Evolutionary conservation across 2,888 invertebrate genomes (phyloP), one percentile per base, ranked within the genome.

Genomic region (Drosophila quinaria): DNA sequence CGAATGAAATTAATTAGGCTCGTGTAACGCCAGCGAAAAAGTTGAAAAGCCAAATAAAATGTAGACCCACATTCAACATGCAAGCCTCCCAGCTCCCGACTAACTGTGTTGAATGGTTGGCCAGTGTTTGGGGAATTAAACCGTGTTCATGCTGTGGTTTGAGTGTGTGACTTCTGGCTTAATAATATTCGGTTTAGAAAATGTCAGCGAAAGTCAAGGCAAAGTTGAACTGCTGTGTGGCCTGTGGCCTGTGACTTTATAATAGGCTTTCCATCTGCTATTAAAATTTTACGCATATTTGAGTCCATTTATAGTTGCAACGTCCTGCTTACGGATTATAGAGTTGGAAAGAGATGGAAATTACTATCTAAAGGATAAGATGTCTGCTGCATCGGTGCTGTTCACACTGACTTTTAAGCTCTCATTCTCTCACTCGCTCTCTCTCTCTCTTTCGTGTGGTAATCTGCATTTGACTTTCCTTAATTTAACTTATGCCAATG

Each of bases 1-100:
- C 81, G 60, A 89, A 90, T 89, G 81, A 91, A 91, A 91, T 91
- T 91, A 91, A 91, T 91, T 91, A 91, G 91, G 84, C 62, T 78
- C 80, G 77, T 86, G 86, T 83, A 83, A 88, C 42, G 86, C 86
- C 79, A 78, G 78, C 68, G 68, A 67, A 70, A 68, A 71, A 65
- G 82, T 71, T 73, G 70, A 78, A 85, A 72, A 71, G 70, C 70
- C 70, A 61, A 68, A 80, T 52, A 61, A 68, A 63, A 66, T 72
- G 49, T 39, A 39, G 55, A 47, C 37, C 33, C 15, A 3, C 4
- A 19, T 1, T 44, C 19, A 25, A 4, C 9, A 19, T 8, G n/a
- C 4, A 3, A 13, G 3, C 15, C 25, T 8, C 13, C 9, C 13
- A 5, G 44, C 15, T 33, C 29, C 29, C 29, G 1, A 4, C n/a